Conservation (phyloP, 2,888 invertebrate genomes). For the Melieria picta region DNA sequence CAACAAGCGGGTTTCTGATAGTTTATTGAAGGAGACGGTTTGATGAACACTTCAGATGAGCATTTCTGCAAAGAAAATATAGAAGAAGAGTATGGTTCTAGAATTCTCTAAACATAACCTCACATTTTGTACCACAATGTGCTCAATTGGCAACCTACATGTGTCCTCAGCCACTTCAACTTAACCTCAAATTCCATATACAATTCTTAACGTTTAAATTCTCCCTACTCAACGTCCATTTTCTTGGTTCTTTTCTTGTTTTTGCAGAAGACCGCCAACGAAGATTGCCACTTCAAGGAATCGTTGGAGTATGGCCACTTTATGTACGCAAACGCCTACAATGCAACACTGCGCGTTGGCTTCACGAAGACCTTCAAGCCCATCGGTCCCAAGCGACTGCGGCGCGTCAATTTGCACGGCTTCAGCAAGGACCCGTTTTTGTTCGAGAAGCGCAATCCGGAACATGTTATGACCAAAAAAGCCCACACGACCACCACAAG, state of each 20-base stretch:
- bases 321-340: constrained; percentile 56
- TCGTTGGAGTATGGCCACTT: constrained; percentile 56
- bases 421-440: constrained; percentile 52
- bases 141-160: too few species aligned
- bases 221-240: neutral
- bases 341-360: constrained; percentile 55
- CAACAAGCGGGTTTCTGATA: too few species aligned
- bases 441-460: constrained; percentile 53
- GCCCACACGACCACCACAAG: constrained; percentile 40
- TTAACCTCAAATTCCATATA: too few species aligned
- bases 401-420: constrained; percentile 42
- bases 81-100: too few species aligned
- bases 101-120: too few species aligned
- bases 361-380: constrained; percentile 57
- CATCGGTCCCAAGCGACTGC: constrained; percentile 53
- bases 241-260: constrained; percentile 12
- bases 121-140: too few species aligned
- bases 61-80: too few species aligned
- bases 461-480: constrained; percentile 46
- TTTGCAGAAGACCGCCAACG: constrained; percentile 56
- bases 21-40: too few species aligned
- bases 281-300: constrained; percentile 61
- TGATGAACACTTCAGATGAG: too few species aligned
- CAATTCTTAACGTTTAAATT: too few species aligned
- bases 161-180: too few species aligned